Percentiles rank a stretch among this genome's conserved stretches.
phyloP scores from a whole-genome alignment of 1,140 invertebrate species.

The Lasaia peninsularis region DNA sequence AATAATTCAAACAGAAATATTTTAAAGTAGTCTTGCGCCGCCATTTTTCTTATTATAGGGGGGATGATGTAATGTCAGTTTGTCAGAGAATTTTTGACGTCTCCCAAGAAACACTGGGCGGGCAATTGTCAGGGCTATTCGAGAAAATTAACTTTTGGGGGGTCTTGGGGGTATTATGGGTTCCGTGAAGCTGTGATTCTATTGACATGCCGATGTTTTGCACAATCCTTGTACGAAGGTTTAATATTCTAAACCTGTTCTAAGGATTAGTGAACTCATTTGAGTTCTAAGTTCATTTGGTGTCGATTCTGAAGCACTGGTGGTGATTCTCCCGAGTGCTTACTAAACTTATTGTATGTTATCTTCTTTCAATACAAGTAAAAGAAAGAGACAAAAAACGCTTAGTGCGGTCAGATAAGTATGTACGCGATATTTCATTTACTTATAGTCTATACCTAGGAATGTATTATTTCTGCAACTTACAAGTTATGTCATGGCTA shows the following conservation, averaged over 20 bases:
- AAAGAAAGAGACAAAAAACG: too few relatives aligned
- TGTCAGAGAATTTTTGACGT: conserved; percentile 37
- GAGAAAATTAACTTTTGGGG: conserved; percentile 53
- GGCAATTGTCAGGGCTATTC: conserved; percentile 30
- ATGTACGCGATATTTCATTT: too few relatives aligned
- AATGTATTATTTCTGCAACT: too few relatives aligned
- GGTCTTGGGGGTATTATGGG: conserved; percentile 27
- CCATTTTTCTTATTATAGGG: conserved; percentile 28
- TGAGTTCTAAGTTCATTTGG: too few relatives aligned
- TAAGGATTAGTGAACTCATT: neutral
- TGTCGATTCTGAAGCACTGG: too few relatives aligned
- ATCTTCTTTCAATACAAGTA: too few relatives aligned
- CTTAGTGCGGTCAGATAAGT: too few relatives aligned
- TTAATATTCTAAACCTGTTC: neutral
- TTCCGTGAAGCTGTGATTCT: conserved; percentile 16
- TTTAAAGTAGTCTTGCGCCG: conserved; percentile 28
- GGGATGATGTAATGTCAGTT: conserved; percentile 34
- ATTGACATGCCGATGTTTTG: neutral
- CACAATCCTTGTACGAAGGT: conserved; percentile 1
- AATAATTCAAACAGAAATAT: conserved; percentile 31
- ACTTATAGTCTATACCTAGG: too few relatives aligned
- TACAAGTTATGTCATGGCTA: too few relatives aligned
- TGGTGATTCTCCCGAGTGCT: too few relatives aligned
- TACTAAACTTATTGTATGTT: too few relatives aligned
- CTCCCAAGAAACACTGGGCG: conserved; percentile 25